A percentile compares a stretch with the other conserved stretches of the same genome.
Conservation (phyloP, 2,797 vertebrate genomes). For the Sternotherus odoratus region DNA sequence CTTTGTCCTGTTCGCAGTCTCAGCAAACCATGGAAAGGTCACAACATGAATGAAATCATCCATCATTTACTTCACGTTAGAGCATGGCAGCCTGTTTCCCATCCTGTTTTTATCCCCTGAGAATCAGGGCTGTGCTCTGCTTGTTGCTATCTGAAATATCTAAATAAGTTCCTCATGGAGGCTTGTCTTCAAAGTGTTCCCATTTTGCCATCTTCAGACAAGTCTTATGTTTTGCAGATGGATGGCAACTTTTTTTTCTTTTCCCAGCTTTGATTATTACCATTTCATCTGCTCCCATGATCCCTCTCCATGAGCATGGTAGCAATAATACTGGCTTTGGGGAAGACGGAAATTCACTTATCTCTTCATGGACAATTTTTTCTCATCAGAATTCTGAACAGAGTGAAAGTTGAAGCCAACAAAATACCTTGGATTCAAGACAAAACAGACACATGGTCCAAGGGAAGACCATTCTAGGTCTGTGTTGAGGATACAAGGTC, state of each 20-base stretch:
- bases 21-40: neutral
- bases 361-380: neutral
- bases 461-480: slow-evolving; percentile 18
- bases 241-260: neutral
- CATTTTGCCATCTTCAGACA: neutral
- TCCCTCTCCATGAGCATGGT: neutral
- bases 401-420: slow-evolving; percentile 5
- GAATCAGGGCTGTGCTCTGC: neutral
- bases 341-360: neutral
- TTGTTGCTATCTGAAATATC: neutral
- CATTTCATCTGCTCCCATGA: neutral
- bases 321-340: neutral
- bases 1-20: neutral
- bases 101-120: neutral
- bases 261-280: neutral
- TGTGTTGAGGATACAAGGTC: slow-evolving; percentile 36
- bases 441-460: neutral
- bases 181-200: neutral
- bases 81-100: neutral
- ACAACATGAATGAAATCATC: neutral
- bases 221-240: neutral
- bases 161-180: neutral
- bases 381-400: slow-evolving; percentile 1
- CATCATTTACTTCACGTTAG: neutral
- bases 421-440: slow-evolving; percentile 45